Evolutionary conservation across 2,797 vertebrate species (phyloP).

Genomic region (Allobates femoralis): DNA sequence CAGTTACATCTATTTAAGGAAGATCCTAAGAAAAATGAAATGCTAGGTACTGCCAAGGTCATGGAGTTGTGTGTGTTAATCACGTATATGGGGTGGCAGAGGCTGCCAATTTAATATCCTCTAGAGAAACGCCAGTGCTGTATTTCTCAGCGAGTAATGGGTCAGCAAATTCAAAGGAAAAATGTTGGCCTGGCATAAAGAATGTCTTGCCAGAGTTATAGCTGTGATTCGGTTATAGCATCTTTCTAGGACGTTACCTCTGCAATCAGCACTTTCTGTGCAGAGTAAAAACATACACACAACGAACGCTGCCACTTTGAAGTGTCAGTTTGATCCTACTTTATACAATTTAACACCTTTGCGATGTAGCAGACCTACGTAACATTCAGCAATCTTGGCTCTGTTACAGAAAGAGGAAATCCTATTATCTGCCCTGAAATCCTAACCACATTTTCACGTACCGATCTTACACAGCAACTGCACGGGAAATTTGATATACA

Average conservation of each 20-base stretch:
- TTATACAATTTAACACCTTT: conserved; percentile 37
- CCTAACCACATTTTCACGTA: conserved; percentile 6
- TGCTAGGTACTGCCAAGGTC: fast-evolving
- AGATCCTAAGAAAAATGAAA: neutral
- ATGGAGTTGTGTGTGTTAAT: neutral
- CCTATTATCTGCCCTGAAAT: conserved; percentile 22
- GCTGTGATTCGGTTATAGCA: conserved; percentile 32
- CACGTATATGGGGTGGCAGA: neutral
- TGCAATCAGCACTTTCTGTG: conserved; percentile 41
- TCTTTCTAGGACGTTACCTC: conserved; percentile 29
- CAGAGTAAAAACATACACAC: conserved; percentile 41
- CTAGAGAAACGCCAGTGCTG: conserved; percentile 42
- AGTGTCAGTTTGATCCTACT: conserved; percentile 43
- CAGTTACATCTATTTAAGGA: neutral
- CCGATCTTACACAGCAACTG: neutral
- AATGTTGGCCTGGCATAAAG: conserved; percentile 32
- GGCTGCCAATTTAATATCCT: neutral
- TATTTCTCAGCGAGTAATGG: conserved; percentile 59
- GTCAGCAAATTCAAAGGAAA: conserved; percentile 38
- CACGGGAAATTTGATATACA: conserved; percentile 4
- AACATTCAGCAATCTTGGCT: conserved; percentile 30
- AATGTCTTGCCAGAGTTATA: conserved; percentile 28
- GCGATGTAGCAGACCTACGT: conserved; percentile 26
- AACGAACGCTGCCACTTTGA: conserved; percentile 37
- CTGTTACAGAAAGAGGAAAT: conserved; percentile 12